phyloP scores from a whole-genome alignment of 1,140 invertebrate genomes.

The Apis mellifera region Amel_HAv3.1 CM009933.2:13475501-13476000 shows the following conservation, averaged over 20 bases:
- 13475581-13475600: slow-evolving; percentile 93
- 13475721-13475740: too few relatives aligned
- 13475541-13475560: slow-evolving; percentile 94
- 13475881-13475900: slow-evolving; percentile 88
- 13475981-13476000: too few relatives aligned
- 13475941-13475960: too few relatives aligned
- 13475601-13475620: slow-evolving; percentile 90
- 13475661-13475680: slow-evolving; percentile 79
- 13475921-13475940: too few relatives aligned
- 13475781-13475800: slow-evolving; percentile 83
- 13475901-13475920: slow-evolving; percentile 90
- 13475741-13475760: too few relatives aligned
- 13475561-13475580: slow-evolving; percentile 94
- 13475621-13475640: slow-evolving; percentile 91
- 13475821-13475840: slow-evolving; percentile 85
- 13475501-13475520: too few relatives aligned
- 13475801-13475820: slow-evolving; percentile 86
- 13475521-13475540: slow-evolving; percentile 78
- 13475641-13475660: slow-evolving; percentile 88
- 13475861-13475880: slow-evolving; percentile 88
- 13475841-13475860: slow-evolving; percentile 82
- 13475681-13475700: slow-evolving; percentile 86
- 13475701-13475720: too few relatives aligned
- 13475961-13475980: too few relatives aligned
- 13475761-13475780: slow-evolving; percentile 81